Base-by-base conservation (phyloP, 2,113 vertebrate genomes). In the Apus apus region DNA sequence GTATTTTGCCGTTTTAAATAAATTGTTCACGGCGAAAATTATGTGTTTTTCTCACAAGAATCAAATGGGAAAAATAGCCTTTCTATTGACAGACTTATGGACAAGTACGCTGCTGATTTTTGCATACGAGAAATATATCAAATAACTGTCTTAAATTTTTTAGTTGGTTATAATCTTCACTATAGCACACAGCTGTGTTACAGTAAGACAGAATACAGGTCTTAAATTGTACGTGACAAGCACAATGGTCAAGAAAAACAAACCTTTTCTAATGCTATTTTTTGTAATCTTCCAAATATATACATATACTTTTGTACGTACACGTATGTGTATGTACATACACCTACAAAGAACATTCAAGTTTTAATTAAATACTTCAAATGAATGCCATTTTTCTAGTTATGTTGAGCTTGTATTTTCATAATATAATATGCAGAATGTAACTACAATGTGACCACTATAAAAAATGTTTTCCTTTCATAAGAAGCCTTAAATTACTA, bases 331-430 rank as follows among this genome's bases (percentile, higher is more conserved):
- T 38, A 13, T 22, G 9, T 73, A 15, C 56, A 18, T 51, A 53
- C 13, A 30, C 1, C 13, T 5, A 93, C 30, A 89, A 2, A 90
- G 70, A 95, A 91, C 34, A 92, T 85, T 71, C 36, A 50, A 71
- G 27, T 82, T 96, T 94, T 93, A 87, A 93, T 54, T 87, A 36
- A 97, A 90, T 38, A 77, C 17, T 60, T 94, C 50, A 95, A 95
- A 95, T 74, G 46, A 96, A 91, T 79, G 27, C 15, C 95, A 92
- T 66, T 79, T 89, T 91, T 30, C 40, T 94, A 76, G 62, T 90
- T 88, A 75, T 72, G 38, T 48, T 94, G 27, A 51, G 56, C 85
- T 87, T 88, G 57, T 85, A 27, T 68, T 94, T 95, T 90, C 17
- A 7, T 79, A 61, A 23, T 15, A 48, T 38, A 50, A 61, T 40